Base-by-base conservation (phyloP, 2,797 vertebrate genomes). In the Micrastur ruficollis region DNA sequence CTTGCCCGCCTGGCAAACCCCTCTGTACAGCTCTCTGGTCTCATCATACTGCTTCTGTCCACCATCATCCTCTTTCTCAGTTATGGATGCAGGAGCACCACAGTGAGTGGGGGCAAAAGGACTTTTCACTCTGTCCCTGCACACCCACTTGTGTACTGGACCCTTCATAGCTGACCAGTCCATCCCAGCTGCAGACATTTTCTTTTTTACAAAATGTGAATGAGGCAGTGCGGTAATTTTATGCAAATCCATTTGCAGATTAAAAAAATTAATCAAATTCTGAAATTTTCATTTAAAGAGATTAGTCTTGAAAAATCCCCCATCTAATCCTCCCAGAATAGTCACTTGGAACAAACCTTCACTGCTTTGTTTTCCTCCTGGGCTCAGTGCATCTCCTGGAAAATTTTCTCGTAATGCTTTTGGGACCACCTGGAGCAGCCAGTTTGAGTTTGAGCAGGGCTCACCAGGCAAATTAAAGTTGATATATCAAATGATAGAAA, bases 271-370 rank as follows among this genome's bases (percentile, higher is more conserved):
- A 97, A 96, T 96, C 95, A 97, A 96, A 93, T 93, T 93, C 95
- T 91, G 87, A 95, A 96, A 82, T 97, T 97, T 96, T 97, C 90
- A 96, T 97, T 97, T 96, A 94, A 96, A 96, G 96, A 95, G 95
- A 96, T 97, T 97, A 95, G 96, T 93, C 94, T 89, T 61, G 89
- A 94, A 90, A 96, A 95, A 95, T 92, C 89, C 94, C 61, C 74
- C 72, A 38, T 95, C 86, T 96, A 95, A 97, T 97, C 96, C 91
- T 96, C 92, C 89, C 79, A 73, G 89, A 96, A 95, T 36, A 96
- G 96, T 93, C 75, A 85, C 94, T 96, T 83, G 86, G 94, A 96
- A 96, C 78, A 93, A 92, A 86, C 75, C 79, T 96, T 74, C 72
- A 22, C 72, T 2, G 38, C 29, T 70, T 96, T 91, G 89, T 95